phyloP scores from a whole-genome alignment of 2,113 vertebrate species.

The Lasiurus cinereus region DNA sequence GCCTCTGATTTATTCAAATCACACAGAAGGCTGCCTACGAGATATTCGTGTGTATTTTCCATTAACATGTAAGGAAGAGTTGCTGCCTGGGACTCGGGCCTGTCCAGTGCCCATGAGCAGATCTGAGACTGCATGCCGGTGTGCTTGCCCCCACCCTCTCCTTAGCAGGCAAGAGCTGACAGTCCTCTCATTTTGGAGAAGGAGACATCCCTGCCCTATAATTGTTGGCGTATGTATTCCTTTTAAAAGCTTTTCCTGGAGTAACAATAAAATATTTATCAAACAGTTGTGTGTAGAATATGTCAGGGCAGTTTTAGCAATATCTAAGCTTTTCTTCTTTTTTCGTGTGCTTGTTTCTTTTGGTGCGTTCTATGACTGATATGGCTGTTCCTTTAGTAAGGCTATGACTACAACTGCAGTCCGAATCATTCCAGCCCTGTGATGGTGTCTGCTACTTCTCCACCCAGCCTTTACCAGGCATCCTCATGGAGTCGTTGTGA shows the following conservation, averaged over 20 bases:
- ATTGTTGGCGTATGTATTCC: constrained; percentile 80
- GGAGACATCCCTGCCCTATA: constrained; percentile 40
- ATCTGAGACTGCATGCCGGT: constrained; percentile 13
- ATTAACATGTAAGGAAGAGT: constrained; percentile 24
- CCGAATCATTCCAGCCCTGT: neutral
- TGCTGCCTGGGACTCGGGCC: neutral
- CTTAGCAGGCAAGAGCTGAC: constrained; percentile 64
- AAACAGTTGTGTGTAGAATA: constrained; percentile 65
- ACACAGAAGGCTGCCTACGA: constrained; percentile 1
- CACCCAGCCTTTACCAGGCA: neutral
- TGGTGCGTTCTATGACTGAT: neutral
- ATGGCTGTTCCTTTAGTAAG: neutral
- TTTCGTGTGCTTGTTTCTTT: constrained; percentile 62
- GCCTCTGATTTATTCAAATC: constrained; percentile 63
- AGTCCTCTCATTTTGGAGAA: constrained; percentile 70
- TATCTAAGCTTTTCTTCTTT: constrained; percentile 53
- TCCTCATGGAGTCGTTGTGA: neutral
- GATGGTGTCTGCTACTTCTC: neutral
- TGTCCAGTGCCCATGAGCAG: neutral
- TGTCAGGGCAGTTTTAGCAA: constrained; percentile 73
- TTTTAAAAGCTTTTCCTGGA: constrained; percentile 89
- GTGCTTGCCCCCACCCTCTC: neutral
- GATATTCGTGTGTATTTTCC: constrained; percentile 28
- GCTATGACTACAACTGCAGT: neutral
- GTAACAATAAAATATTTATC: constrained; percentile 89